Conservation (phyloP, 2,113 vertebrate species). For the Loxodonta africana region DNA sequence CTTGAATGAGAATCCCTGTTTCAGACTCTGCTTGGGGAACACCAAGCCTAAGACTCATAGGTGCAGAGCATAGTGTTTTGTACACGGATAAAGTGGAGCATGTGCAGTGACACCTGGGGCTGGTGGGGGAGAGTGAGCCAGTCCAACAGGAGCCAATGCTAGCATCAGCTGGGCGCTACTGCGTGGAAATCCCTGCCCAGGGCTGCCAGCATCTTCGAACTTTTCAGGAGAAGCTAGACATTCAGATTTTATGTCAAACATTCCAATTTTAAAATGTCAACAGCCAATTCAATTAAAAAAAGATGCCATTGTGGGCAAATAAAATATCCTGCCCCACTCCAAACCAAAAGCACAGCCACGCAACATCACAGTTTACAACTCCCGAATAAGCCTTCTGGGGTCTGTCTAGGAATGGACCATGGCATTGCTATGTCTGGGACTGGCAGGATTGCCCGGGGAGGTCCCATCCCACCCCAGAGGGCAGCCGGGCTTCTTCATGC, state of each 20-base stretch:
- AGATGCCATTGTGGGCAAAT: background rate
- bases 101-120: background rate
- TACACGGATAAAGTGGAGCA: background rate
- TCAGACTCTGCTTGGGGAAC: background rate
- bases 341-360: background rate
- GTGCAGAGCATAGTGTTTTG: background rate
- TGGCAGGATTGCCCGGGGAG: background rate
- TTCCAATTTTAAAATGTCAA: background rate
- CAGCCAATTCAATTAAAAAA: background rate
- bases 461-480: background rate
- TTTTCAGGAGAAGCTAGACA: background rate
- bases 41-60: background rate
- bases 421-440: background rate
- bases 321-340: background rate
- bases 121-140: fast-evolving
- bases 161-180: background rate
- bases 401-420: background rate
- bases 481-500: background rate
- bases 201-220: background rate
- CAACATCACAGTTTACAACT: background rate
- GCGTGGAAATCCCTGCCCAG: background rate
- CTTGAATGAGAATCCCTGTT: background rate
- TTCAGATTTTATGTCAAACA: background rate
- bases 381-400: background rate
- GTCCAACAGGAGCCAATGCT: too few relatives aligned